Evolutionary conservation across 2,113 vertebrate genomes (phyloP), one percentile per base, ranked within the genome.

Genomic region (Prunella fulvescens): DNA sequence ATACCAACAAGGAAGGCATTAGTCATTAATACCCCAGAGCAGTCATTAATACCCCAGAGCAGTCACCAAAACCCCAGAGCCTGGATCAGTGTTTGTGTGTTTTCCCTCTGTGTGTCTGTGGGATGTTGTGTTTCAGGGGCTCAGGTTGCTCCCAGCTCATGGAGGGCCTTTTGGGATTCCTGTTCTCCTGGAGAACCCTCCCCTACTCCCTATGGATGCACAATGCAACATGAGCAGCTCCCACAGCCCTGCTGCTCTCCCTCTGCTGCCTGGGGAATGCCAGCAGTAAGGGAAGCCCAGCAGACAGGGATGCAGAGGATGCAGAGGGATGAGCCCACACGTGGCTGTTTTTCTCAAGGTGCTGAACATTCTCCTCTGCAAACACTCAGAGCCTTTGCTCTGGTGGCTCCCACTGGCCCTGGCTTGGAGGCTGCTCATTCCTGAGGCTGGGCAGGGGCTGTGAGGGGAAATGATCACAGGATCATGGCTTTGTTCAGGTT

Each of bases 251-350:
- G 14, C 37, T 66, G 88, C 16, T 71, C 40, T 22, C 39, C 78
- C 18, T 23, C 67, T 81, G 39, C 78, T 81, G 47, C 79, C 73
- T 26, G 42, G n/a, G 72, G 31, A 64, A 81, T 33, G 39, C 40
- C 60, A 33, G 3, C 0, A 12, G 26, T 19, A 2, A 0, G 3
- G 51, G n/a, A 53, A 74, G 24, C 51, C 37, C 76, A 40, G 15
- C 37, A 45, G 79, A 31, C 15, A 7, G 37, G 17, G 26, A 25
- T 22, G 22, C 0, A 48, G 76, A 42, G 58, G 64, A 35, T 33
- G 7, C 45, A 45, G 56, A 74, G 47, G 47, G 45, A 28, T 23
- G n/a, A 62, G 28, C 53, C 39, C 61, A 71, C 35, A 14, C 0
- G 2, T 24, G 73, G 47, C 24, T 0, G 0, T 48, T 80, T 61